Evolutionary conservation across 2,888 invertebrate genomes (phyloP).

Genomic region (Ashinkailepas kermadecensis): DNA sequence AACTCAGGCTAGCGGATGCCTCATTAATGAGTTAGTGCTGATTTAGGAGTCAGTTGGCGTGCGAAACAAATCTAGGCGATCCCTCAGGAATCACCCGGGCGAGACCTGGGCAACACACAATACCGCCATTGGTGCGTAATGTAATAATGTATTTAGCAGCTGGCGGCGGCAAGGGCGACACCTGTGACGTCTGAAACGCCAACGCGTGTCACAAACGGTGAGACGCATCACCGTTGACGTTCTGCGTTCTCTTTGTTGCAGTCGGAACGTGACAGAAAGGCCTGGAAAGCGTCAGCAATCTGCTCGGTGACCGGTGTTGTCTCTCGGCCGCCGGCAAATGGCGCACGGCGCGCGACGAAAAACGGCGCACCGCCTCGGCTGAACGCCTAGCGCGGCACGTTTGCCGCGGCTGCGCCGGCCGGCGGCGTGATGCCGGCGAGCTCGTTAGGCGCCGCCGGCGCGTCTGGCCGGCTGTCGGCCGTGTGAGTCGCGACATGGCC

Average conservation of each 20-base stretch:
- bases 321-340: not conserved
- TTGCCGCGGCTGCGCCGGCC: not conserved
- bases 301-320: not conserved
- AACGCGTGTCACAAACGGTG: not conserved
- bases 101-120: no score
- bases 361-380: not conserved
- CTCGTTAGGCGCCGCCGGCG: not conserved
- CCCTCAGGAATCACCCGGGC: no score
- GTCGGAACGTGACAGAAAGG: not conserved
- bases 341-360: not conserved
- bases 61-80: no score
- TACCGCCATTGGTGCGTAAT: no score
- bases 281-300: not conserved
- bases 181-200: not conserved
- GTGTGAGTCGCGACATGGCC: not conserved
- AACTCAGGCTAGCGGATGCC: no score
- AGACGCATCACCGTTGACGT: not conserved
- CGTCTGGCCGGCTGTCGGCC: not conserved
- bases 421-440: not conserved
- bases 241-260: conserved; percentile 5
- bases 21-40: no score
- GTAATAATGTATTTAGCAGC: not conserved
- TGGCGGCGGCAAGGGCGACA: not conserved
- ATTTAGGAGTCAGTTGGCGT: no score
- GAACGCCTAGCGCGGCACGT: not conserved